Conservation (phyloP, 1,140 invertebrate species). For the Brachystomella parvula region DNA sequence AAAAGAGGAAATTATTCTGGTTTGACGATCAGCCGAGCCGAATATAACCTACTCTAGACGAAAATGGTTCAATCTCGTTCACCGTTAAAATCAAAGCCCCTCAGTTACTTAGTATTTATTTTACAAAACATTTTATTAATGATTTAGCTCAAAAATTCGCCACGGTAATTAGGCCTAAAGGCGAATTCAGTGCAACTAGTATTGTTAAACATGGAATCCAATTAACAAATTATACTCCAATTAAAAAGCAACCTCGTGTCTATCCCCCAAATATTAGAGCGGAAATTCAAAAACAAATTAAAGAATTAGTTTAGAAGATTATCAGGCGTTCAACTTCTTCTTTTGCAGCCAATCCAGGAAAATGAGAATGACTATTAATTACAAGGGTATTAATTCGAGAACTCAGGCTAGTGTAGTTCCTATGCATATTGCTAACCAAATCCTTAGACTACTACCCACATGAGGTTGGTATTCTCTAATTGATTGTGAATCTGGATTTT, state of each 20-base stretch:
- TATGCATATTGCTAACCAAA: conserved; percentile 17
- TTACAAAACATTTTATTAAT: neutral
- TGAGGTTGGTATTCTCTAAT: conserved; percentile 28
- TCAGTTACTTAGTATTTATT: neutral
- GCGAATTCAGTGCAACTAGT: conserved; percentile 4
- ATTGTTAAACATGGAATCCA: conserved; percentile 20
- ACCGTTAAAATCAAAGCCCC: neutral
- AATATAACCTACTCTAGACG: neutral
- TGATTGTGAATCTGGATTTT: conserved; percentile 40
- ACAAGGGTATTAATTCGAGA: conserved; percentile 15
- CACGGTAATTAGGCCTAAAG: conserved; percentile 2
- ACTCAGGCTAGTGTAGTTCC: conserved; percentile 18
- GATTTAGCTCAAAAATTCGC: conserved; percentile 16
- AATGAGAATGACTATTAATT: conserved; percentile 11
- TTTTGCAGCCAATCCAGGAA: conserved; percentile 11
- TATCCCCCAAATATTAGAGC: conserved; percentile 10
- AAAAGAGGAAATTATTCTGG: conserved; percentile 7
- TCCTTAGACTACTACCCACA: neutral
- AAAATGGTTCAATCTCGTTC: neutral
- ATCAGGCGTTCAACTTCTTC: conserved; percentile 13
- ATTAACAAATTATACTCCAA: neutral
- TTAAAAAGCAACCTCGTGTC: neutral
- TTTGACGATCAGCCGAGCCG: neutral
- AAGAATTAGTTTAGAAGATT: conserved; percentile 18
- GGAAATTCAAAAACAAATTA: conserved; percentile 16